Evolutionary conservation across 2,797 vertebrate genomes (phyloP).

Genomic region (Decapterus maruadsi): DNA sequence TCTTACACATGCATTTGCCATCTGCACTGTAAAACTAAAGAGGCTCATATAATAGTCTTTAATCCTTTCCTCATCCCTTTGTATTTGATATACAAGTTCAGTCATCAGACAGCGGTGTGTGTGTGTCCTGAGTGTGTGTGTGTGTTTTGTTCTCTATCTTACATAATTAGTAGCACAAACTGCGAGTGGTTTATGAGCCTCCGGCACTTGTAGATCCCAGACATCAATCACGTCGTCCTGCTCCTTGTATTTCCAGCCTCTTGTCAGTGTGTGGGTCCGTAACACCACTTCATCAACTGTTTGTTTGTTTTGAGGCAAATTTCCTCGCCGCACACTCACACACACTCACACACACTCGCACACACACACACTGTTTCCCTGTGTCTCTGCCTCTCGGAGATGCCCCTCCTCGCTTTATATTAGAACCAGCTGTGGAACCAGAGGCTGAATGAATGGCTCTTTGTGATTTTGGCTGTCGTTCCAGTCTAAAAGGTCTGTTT

Average conservation of each 20-base stretch:
- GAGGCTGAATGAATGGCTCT: conserved; percentile 86
- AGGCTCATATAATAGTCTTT: conserved; percentile 8
- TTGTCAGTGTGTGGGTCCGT: conserved; percentile 72
- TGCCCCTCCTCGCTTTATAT: conserved; percentile 84
- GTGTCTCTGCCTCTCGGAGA: conserved; percentile 39
- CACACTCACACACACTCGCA: background rate
- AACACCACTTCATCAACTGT: conserved; percentile 69
- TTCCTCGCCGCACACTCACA: conserved; percentile 61
- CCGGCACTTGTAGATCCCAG: conserved; percentile 16
- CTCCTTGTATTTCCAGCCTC: conserved; percentile 53
- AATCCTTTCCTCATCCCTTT: conserved; percentile 10
- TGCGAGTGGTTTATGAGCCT: background rate
- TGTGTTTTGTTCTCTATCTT: conserved; percentile 1
- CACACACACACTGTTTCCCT: conserved; percentile 19
- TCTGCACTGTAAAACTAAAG: conserved; percentile 21
- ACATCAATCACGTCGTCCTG: conserved; percentile 37
- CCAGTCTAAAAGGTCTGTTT: conserved; percentile 78
- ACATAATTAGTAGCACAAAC: conserved; percentile 3
- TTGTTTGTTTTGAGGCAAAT: conserved; percentile 78
- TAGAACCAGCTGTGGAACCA: conserved; percentile 88
- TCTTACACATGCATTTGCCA: conserved; percentile 54
- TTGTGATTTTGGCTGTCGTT: conserved; percentile 86
- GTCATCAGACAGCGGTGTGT: conserved; percentile 2
- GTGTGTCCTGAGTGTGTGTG: background rate
- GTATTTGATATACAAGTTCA: background rate